Percentiles rank a stretch among this genome's conserved stretches.
phyloP scores from a whole-genome alignment of 1,140 invertebrate genomes.

The Rhizoglyphus robini region DNA sequence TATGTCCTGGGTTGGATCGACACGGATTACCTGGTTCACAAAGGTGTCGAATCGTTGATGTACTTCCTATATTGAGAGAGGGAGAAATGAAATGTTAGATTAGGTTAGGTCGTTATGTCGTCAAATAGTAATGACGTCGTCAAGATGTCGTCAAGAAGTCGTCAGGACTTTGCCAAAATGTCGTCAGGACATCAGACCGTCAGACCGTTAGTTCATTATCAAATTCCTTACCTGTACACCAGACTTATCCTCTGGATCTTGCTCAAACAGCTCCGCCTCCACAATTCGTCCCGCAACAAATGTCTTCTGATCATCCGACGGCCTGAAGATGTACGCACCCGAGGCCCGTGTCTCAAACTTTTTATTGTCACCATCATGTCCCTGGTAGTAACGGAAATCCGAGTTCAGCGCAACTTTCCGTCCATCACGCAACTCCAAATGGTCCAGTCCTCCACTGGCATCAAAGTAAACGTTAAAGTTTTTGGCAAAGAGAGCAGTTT shows the following conservation, averaged over 20 bases:
- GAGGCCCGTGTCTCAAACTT: conserved; percentile 27
- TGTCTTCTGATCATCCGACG: conserved; percentile 21
- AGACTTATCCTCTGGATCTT: conserved; percentile 58
- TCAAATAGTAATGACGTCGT: no score
- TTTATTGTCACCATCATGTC: conserved; percentile 8
- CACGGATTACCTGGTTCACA: conserved; percentile 61
- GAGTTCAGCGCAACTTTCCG: background rate
- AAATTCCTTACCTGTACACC: no score
- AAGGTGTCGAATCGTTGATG: conserved; percentile 58
- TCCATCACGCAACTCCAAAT: conserved; percentile 25
- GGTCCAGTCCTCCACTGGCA: conserved; percentile 17
- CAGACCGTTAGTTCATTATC: no score
- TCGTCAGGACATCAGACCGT: no score
- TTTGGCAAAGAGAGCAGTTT: background rate
- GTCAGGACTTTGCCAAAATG: no score
- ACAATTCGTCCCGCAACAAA: conserved; percentile 43
- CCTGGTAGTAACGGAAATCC: conserved; percentile 19
- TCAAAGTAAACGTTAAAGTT: conserved; percentile 21
- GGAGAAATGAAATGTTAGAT: no score
- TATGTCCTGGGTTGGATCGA: conserved; percentile 48
- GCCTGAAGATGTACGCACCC: conserved; percentile 42
- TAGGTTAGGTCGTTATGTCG: no score
- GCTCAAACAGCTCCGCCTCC: conserved; percentile 42
- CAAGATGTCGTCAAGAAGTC: no score
- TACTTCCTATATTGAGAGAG: conserved; percentile 75